These are phyloP conservation scores for Rhagoletis pomonella DNA, from an alignment of 1,140 invertebrate genomes.

Conservation along the genomic window DNA sequence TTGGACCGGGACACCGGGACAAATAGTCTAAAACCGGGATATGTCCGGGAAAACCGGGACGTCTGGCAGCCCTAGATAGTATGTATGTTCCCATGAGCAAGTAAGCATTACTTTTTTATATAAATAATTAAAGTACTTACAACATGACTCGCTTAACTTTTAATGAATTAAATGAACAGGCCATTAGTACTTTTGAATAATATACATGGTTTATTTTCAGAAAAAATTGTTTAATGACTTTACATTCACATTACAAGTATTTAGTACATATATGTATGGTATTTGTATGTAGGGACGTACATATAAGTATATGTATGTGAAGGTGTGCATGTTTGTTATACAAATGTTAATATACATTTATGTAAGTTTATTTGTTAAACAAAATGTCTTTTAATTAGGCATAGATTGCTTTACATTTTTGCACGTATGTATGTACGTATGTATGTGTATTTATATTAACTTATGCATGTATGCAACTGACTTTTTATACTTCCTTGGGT, in stretches of 20 bases:
- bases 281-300: constrained; percentile 60
- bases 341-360: too few species aligned
- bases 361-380: too few species aligned
- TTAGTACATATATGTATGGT: not conserved
- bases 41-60: too few species aligned
- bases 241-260: constrained; percentile 54
- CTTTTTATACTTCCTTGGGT: constrained; percentile 36
- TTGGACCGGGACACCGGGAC: too few species aligned
- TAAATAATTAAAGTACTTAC: too few species aligned
- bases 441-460: constrained; percentile 8
- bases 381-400: too few species aligned
- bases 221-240: constrained; percentile 50
- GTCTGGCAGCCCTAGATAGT: too few species aligned
- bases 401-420: not conserved
- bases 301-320: constrained; percentile 33
- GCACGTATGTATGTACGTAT: constrained; percentile 15
- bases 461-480: constrained; percentile 37
- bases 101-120: too few species aligned
- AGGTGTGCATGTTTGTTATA: not conserved
- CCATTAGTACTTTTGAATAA: constrained; percentile 2
- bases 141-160: too few species aligned
- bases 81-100: too few species aligned
- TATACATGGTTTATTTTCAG: constrained; percentile 26
- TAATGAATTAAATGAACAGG: too few species aligned
- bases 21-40: too few species aligned